These are phyloP conservation scores for Semotilus atromaculatus DNA, from an alignment of 2,797 vertebrate genomes.

Conservation along the genomic window DNA sequence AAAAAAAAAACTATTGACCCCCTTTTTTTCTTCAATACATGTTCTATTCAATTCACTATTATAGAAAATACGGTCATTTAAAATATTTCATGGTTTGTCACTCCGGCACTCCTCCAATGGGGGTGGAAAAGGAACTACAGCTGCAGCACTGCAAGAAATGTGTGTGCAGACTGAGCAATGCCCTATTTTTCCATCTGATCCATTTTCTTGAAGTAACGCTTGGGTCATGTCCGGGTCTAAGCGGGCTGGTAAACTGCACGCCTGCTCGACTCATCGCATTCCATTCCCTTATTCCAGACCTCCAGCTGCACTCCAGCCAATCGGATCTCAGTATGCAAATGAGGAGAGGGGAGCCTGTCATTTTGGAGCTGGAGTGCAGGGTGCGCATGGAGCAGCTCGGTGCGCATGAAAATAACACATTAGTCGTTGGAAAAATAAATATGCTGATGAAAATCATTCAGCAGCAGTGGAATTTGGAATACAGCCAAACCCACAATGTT, in stretches of 20 bases:
- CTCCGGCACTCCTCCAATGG: constrained; percentile 10
- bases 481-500: constrained; percentile 48
- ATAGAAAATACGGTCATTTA: constrained; percentile 19
- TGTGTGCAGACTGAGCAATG: constrained; percentile 13
- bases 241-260: constrained; percentile 29
- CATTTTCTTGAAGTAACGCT: constrained; percentile 27
- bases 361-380: constrained; percentile 79
- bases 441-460: constrained; percentile 48
- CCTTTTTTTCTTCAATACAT: not conserved
- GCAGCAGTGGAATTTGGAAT: constrained; percentile 43
- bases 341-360: constrained; percentile 62
- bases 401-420: constrained; percentile 16
- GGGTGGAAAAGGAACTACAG: constrained; percentile 26
- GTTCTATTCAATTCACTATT: not conserved
- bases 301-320: constrained; percentile 54
- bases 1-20: no score
- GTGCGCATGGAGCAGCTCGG: constrained; percentile 74
- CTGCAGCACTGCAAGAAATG: constrained; percentile 30
- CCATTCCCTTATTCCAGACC: constrained; percentile 45
- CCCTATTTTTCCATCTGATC: constrained; percentile 46
- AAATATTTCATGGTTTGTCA: constrained; percentile 22
- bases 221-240: constrained; percentile 41
- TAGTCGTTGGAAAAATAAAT: constrained; percentile 50
- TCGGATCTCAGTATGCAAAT: constrained; percentile 62
- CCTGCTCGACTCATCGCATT: constrained; percentile 48